Percentiles rank a stretch among this genome's conserved stretches.
phyloP scores from a whole-genome alignment of 2,888 invertebrate genomes.

The Hanleya hanleyi region DNA sequence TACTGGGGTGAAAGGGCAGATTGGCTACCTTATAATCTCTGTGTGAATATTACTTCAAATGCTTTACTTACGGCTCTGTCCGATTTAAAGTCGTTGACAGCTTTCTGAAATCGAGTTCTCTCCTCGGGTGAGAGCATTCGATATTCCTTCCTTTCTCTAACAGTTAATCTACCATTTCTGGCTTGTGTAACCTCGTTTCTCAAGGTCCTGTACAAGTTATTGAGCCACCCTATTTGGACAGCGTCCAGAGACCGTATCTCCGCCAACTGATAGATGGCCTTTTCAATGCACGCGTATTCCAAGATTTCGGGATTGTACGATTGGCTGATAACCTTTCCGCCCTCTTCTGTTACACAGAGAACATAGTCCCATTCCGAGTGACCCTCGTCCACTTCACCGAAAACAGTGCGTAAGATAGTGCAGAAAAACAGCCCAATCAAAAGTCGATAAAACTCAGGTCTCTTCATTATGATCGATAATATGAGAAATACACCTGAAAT shows the following conservation, averaged over 20 bases:
- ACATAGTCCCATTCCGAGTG: not conserved
- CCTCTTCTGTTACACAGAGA: not conserved
- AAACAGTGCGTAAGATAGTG: no score
- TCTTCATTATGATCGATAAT: no score
- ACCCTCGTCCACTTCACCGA: conserved; percentile 1
- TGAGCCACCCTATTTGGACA: not conserved
- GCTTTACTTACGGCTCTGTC: not conserved
- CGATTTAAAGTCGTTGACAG: not conserved
- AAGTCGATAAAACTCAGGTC: no score
- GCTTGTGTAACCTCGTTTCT: not conserved
- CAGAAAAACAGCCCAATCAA: no score
- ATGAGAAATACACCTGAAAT: no score
- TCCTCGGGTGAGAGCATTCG: not conserved
- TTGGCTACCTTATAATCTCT: no score
- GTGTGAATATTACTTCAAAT: no score
- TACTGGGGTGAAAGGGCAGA: no score
- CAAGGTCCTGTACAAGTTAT: not conserved
- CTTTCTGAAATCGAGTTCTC: not conserved
- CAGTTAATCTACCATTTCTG: not conserved
- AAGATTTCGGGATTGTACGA: not conserved
- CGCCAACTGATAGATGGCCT: not conserved
- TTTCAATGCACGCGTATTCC: not conserved
- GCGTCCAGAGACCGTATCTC: not conserved
- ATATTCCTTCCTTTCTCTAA: not conserved
- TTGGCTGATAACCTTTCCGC: not conserved